Base-by-base conservation (phyloP, 2,888 invertebrate species). In the Nomada fabriciana region DNA sequence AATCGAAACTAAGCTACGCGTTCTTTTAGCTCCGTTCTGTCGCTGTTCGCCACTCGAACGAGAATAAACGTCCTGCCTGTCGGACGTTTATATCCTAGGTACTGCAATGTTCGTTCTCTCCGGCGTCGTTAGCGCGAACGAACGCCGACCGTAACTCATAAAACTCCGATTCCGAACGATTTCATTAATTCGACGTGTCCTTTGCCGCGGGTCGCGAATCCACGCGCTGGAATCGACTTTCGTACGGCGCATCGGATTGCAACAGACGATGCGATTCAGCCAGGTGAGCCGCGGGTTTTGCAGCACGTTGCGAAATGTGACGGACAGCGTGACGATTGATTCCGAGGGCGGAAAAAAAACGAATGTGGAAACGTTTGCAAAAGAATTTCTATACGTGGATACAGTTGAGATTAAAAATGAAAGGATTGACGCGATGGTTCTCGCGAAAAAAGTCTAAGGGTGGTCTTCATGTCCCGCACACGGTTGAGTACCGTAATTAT, bases 1-100 rank as follows among this genome's bases (percentile, higher is more conserved):
- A 83, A 81, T 83, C 68, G 74, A 83, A 85, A 83, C 67, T 55
- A 23, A 42, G 23, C 67, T 10, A 4, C 20, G 52, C 25, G n/a
- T 52, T 53, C 55, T 15, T 42, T 10, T 3, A 20, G 20, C 53
- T 18, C 55, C 15, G n/a, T 47, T 9, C 65, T 25, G n/a, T 53
- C 65, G 52, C 53, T 20, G 53, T 67, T 29, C 65, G 50, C 50
- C 13, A 29, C 25, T 65, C 67, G 23, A 50, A 67, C 67, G 36
- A 67, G n/a, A 47, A 67, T 52, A 59, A 67, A 61, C 52, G 60
- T 42, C 25, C 29, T 20, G 15, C 10, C 15, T 5, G 18, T 10
- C n/a, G 50, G 18, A 53, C 65, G 59, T 67, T 53, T 53, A 42
- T 69, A 72, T 81, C 70, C 72, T 10, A 18, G 29, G 25, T 43